Evolutionary conservation across 2,797 vertebrate genomes (phyloP).

Genomic region (Todus mexicanus): DNA sequence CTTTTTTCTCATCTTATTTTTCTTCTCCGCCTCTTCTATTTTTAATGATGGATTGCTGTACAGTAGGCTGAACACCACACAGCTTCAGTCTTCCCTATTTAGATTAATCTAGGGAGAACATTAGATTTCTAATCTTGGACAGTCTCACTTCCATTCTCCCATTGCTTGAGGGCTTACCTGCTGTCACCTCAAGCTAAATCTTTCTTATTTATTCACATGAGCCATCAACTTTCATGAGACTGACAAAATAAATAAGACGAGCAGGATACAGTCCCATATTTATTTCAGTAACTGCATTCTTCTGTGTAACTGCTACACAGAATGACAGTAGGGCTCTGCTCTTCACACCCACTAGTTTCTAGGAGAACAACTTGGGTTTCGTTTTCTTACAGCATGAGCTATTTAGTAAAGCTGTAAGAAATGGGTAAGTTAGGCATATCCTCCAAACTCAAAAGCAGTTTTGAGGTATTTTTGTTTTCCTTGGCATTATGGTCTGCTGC

Average conservation of each 20-base stretch:
- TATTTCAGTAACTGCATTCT: not conserved
- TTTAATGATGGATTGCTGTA: constrained; percentile 48
- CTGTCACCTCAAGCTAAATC: constrained; percentile 45
- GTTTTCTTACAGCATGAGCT: not conserved
- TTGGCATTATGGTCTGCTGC: not conserved
- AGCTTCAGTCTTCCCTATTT: constrained; percentile 32
- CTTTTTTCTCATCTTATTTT: constrained; percentile 34
- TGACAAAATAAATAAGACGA: constrained; percentile 31
- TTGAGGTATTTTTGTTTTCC: not conserved
- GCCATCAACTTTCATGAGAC: not conserved
- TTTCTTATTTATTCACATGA: constrained; percentile 15
- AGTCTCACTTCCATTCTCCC: constrained; percentile 9
- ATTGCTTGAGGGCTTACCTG: constrained; percentile 35
- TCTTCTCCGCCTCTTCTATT: constrained; percentile 43
- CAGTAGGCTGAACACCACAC: constrained; percentile 22
- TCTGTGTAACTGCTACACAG: not conserved
- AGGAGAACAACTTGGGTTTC: not conserved
- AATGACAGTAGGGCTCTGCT: not conserved
- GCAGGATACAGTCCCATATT: not conserved
- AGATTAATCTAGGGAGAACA: constrained; percentile 43
- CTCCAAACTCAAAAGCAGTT: not conserved
- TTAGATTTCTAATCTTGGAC: constrained; percentile 42
- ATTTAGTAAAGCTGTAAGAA: not conserved
- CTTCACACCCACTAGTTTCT: not conserved
- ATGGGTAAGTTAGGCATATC: not conserved